Conservation (phyloP, 2,888 invertebrate genomes). For the Cenopis cana region DNA sequence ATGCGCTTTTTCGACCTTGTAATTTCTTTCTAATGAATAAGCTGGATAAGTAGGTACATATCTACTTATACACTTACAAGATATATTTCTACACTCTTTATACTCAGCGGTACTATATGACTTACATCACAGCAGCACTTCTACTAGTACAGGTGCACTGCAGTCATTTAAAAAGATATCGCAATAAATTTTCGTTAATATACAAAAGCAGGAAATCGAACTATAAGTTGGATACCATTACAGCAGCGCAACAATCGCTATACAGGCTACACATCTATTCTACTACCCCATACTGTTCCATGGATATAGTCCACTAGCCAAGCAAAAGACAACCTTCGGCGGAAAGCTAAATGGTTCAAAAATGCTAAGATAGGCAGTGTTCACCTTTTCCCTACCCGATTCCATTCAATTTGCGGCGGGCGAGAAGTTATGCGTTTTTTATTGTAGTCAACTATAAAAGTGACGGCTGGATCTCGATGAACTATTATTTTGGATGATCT, state of each 20-base stretch:
- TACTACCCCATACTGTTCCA: constrained; percentile 66
- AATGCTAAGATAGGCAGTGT: constrained; percentile 1
- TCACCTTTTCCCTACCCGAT: constrained; percentile 57
- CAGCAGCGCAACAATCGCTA: constrained; percentile 50
- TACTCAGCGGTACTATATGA: background rate
- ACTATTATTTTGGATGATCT: constrained; percentile 58
- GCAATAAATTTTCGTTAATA: constrained; percentile 11
- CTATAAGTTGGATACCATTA: constrained; percentile 45
- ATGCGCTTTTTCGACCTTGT: no score
- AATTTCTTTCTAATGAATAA: no score
- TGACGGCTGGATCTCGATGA: constrained; percentile 70
- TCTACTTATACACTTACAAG: background rate
- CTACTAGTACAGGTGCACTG: background rate
- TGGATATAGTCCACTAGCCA: constrained; percentile 46
- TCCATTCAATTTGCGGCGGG: constrained; percentile 76
- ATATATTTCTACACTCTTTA: background rate
- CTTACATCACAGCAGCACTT: background rate
- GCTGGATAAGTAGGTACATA: no score
- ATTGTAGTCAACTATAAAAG: constrained; percentile 76
- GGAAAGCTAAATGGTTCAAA: constrained; percentile 49
- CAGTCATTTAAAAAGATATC: background rate
- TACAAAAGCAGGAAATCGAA: constrained; percentile 39
- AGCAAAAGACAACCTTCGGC: constrained; percentile 54
- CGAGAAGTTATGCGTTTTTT: constrained; percentile 79
- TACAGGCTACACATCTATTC: constrained; percentile 38